Conservation (phyloP, 2,888 invertebrate species). For the Ypsolopha scabrella region DNA sequence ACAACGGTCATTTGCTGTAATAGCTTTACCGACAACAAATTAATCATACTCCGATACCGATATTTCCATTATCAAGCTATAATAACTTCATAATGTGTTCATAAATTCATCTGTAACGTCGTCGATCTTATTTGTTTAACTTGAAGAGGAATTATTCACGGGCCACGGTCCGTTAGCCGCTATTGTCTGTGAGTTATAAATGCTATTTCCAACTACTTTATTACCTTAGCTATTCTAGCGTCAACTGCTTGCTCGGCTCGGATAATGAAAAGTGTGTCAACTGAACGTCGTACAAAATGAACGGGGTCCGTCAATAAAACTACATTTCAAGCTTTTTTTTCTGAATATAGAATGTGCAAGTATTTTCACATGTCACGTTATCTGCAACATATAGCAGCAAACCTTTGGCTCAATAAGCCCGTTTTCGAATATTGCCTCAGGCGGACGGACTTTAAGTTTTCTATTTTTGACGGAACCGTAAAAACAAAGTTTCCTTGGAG, state of each 20-base stretch:
- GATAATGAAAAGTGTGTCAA: too few species aligned
- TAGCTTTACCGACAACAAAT: slow-evolving; percentile 49
- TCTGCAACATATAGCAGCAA: too few species aligned
- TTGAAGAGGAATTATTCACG: neutral
- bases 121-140: neutral
- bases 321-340: too few species aligned
- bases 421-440: too few species aligned
- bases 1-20: slow-evolving; percentile 48
- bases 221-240: neutral
- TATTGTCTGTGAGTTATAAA: neutral
- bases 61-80: slow-evolving; percentile 37
- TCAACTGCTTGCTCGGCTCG: too few species aligned
- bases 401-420: too few species aligned
- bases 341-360: too few species aligned
- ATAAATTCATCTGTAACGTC: slow-evolving; percentile 13
- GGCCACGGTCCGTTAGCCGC: neutral
- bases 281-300: too few species aligned
- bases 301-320: too few species aligned
- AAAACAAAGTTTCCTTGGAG: neutral
- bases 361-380: too few species aligned
- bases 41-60: slow-evolving; percentile 55
- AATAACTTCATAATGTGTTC: slow-evolving; percentile 32
- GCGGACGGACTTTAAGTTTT: neutral
- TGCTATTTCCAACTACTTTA: neutral
- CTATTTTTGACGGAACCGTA: neutral